Conservation (phyloP, 1,140 invertebrate genomes). For the Ridgeia piscesae region DNA sequence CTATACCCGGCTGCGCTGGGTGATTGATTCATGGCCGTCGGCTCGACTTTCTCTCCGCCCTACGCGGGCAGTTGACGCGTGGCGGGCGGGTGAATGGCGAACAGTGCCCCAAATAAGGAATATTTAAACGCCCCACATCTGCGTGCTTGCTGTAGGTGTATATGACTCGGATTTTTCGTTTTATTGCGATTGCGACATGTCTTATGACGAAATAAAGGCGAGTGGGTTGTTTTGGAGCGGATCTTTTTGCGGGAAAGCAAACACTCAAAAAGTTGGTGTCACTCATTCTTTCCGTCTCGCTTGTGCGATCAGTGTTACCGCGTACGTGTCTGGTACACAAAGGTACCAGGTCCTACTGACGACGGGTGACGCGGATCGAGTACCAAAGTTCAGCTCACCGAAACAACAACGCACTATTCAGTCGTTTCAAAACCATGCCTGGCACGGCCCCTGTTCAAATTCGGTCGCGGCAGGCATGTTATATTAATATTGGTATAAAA, state of each 20-base stretch:
- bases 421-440: too few relatives aligned
- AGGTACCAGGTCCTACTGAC: background rate
- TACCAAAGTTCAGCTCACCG: too few relatives aligned
- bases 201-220: background rate
- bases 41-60: background rate
- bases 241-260: background rate
- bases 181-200: background rate
- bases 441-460: too few relatives aligned
- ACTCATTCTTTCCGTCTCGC: background rate
- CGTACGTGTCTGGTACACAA: background rate
- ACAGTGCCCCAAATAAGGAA: background rate
- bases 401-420: too few relatives aligned
- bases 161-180: background rate
- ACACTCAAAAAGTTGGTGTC: background rate
- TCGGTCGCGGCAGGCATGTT: too few relatives aligned
- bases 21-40: background rate
- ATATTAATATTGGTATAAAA: too few relatives aligned
- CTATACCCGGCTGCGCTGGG: background rate
- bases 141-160: background rate
- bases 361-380: too few relatives aligned
- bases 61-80: background rate
- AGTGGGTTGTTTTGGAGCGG: background rate
- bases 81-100: background rate
- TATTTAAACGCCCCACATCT: background rate
- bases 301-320: background rate